Evolutionary conservation across 2,888 invertebrate species (phyloP), one percentile per base, ranked within the genome.

Genomic region (Coelopa pilipes): DNA sequence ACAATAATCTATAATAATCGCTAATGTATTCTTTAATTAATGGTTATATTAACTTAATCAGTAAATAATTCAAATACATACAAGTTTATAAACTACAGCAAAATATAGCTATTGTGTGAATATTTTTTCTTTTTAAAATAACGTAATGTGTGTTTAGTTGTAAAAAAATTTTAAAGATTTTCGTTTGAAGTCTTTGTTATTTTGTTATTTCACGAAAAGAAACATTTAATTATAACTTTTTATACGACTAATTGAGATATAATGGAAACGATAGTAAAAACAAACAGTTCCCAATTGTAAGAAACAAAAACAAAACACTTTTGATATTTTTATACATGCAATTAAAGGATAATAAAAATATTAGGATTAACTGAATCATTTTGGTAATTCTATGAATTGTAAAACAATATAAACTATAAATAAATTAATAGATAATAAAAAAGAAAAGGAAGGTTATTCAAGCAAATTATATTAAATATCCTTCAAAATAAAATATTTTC

Each of bases 241-340:
- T 45, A 55, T 71, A 71, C 17, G 46, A 50, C 24, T 62, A 73
- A 62, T 19, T 49, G 53, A 46, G 11, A 63, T 70, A 45, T 49
- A 74, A 50, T 45, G 50, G 21, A 53, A 70, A 60, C n/a, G 13
- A 74, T 47, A 60, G 53, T 62, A 70, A 12, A 19, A 63, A 65
- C 59, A 70, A 67, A 67, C 70, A 73, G 69, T 73, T 72, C 50
- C 70, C 69, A 65, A 75, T 76, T 46, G 53, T 67, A 50, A 62
- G 49, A 75, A 65, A 69, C 17, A 74, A 74, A 65, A 63, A 74
- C 34, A 75, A 78, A 78, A 53, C 75, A 78, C 75, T 82, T 83
- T 82, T 82, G 82, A 83, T 82, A 83, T 82, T 83, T 82, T 82
- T 82, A 83, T 82, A 82, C 81, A 81, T 77, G 77, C 77, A 79